Percentiles rank a stretch among this genome's conserved stretches.
Evolutionary conservation across 2,888 invertebrate genomes (phyloP).

Genomic region (Oligia strigilis): DNA sequence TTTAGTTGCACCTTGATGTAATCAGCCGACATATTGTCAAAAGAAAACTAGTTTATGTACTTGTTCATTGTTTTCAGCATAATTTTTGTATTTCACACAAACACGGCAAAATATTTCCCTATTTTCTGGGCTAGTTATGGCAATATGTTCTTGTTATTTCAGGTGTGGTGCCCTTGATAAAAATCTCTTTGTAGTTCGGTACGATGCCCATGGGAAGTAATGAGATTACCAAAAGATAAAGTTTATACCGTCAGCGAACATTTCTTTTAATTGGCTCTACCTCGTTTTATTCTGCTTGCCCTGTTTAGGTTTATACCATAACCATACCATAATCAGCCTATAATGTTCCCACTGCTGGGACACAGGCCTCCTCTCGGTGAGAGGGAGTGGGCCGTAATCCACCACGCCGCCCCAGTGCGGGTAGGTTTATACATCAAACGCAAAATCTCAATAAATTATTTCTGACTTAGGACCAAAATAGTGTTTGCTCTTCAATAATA

Average conservation of each 20-base stretch:
- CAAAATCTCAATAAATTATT: constrained; percentile 53
- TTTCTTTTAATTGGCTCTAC: constrained; percentile 43
- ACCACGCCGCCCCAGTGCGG: too few species aligned
- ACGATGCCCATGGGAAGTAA: constrained; percentile 25
- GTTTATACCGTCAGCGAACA: constrained; percentile 19
- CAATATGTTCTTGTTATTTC: constrained; percentile 14
- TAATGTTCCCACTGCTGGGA: too few species aligned
- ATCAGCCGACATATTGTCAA: background rate
- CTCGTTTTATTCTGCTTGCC: background rate
- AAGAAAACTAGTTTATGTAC: background rate
- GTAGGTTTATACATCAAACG: constrained; percentile 19
- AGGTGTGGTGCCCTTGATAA: constrained; percentile 8
- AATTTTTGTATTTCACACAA: background rate
- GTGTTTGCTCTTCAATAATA: constrained; percentile 18
- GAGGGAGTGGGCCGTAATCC: too few species aligned
- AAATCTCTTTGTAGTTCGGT: constrained; percentile 18
- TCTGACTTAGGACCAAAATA: constrained; percentile 14
- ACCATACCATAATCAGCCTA: too few species aligned
- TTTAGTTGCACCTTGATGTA: background rate
- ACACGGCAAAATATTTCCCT: background rate
- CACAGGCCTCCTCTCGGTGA: too few species aligned
- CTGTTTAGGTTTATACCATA: background rate
- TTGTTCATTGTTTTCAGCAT: background rate
- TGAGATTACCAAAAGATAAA: constrained; percentile 33
- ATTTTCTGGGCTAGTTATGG: background rate